phyloP scores from a whole-genome alignment of 2,113 vertebrate genomes.

The Tamias sibiricus region DNA sequence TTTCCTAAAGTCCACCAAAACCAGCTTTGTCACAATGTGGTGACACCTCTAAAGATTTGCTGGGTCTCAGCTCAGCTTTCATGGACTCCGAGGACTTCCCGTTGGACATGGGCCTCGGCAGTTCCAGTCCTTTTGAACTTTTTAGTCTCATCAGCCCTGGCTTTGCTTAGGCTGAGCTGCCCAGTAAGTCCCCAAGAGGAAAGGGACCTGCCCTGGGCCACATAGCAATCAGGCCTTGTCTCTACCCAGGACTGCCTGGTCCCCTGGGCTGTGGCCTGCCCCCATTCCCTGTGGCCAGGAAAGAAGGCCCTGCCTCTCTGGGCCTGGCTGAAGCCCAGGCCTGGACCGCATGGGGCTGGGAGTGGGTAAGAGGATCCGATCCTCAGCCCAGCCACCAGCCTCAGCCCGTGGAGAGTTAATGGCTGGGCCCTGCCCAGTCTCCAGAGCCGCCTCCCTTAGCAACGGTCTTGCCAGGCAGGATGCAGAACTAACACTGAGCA shows the following conservation, averaged over 20 bases:
- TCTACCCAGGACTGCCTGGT: background rate
- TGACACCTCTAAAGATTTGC: background rate
- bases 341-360: background rate
- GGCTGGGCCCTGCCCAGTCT: slow-evolving; percentile 51
- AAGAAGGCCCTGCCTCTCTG: background rate
- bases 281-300: background rate
- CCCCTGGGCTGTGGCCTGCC: background rate
- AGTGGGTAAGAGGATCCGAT: too few relatives aligned
- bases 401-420: background rate
- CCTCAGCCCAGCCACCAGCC: background rate
- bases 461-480: slow-evolving; percentile 50
- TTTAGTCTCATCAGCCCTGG: background rate
- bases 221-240: background rate
- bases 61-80: background rate
- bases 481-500: background rate
- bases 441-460: slow-evolving; percentile 56
- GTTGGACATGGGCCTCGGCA: accelerated
- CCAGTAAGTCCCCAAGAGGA: background rate
- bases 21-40: background rate
- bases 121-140: background rate
- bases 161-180: background rate
- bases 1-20: background rate
- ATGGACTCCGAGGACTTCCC: background rate
- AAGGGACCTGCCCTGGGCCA: background rate
- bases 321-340: background rate